A percentile compares a stretch with the other conserved stretches of the same genome.
Conservation (phyloP, 2,113 vertebrate species). For the Greenwoodochromis staneri region DNA sequence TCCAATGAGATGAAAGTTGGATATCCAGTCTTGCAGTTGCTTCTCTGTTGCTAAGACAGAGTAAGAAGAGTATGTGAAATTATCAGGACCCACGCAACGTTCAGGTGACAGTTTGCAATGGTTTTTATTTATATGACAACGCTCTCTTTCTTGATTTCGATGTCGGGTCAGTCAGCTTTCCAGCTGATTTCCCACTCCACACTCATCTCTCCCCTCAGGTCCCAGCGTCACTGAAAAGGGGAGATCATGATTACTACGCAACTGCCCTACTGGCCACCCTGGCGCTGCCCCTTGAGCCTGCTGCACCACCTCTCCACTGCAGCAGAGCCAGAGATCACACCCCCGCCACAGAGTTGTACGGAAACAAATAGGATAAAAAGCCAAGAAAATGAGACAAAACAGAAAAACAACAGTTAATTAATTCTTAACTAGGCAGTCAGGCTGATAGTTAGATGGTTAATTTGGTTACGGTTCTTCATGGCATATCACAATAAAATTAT, state of each 20-base stretch:
- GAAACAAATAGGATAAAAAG: not conserved
- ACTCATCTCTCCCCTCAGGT: not conserved
- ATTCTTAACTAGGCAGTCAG: not conserved
- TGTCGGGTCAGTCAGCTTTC: not conserved
- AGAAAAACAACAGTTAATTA: not conserved
- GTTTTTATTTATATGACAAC: not conserved
- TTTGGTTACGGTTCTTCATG: slow-evolving; percentile 52
- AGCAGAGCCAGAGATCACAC: not conserved
- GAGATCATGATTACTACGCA: not conserved
- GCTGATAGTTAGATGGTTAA: slow-evolving; percentile 27
- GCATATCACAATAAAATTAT: slow-evolving; percentile 67
- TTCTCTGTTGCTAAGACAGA: slow-evolving; percentile 19
- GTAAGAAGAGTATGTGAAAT: not conserved
- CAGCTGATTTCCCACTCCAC: not conserved
- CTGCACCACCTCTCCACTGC: not conserved
- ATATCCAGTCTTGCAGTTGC: not conserved
- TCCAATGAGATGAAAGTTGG: not conserved
- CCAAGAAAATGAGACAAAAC: not conserved
- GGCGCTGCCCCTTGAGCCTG: not conserved
- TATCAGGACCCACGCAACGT: not conserved
- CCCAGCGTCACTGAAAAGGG: not conserved
- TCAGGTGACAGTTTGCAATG: not conserved
- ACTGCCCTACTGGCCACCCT: not conserved
- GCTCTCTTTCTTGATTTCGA: not conserved
- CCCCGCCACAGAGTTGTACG: not conserved